phyloP scores from a whole-genome alignment of 2,888 invertebrate species.

The Altica lythri region DNA sequence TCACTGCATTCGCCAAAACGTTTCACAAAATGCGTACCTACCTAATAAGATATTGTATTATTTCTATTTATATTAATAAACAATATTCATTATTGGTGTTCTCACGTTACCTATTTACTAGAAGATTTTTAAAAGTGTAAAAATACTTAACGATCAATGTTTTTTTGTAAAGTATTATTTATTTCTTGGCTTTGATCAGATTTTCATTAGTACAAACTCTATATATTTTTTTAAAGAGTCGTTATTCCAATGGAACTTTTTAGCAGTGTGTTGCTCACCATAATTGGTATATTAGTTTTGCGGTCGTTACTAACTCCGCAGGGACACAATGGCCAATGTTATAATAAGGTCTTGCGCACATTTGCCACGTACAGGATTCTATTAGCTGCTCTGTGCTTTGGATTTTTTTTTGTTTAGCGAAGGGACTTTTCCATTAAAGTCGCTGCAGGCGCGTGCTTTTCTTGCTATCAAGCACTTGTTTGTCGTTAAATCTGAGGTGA shows the following conservation, averaged over 20 bases:
- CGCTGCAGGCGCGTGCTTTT: conserved; percentile 15
- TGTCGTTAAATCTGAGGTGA: conserved; percentile 10
- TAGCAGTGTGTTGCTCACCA: conserved; percentile 41
- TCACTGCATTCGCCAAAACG: too few relatives aligned
- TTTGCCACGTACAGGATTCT: conserved; percentile 27
- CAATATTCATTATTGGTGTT: too few relatives aligned
- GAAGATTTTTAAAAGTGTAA: too few relatives aligned
- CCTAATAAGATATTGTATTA: too few relatives aligned
- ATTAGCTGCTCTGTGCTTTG: conserved; percentile 11
- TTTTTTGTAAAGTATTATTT: too few relatives aligned
- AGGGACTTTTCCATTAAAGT: conserved; percentile 20
- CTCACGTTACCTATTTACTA: too few relatives aligned
- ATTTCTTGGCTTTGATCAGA: too few relatives aligned
- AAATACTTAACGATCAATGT: too few relatives aligned
- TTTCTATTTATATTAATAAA: too few relatives aligned
- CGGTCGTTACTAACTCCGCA: conserved; percentile 55
- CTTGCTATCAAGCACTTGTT: conserved; percentile 13
- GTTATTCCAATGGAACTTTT: not conserved
- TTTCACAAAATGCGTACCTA: too few relatives aligned
- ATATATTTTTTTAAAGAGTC: too few relatives aligned
- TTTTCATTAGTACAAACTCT: too few relatives aligned
- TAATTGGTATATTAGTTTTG: conserved; percentile 59
- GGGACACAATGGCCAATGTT: conserved; percentile 32
- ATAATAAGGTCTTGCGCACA: conserved; percentile 35
- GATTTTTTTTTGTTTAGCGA: conserved; percentile 3